Conservation (phyloP, 2,888 invertebrate genomes). For the Ectropis crepuscularia region DNA sequence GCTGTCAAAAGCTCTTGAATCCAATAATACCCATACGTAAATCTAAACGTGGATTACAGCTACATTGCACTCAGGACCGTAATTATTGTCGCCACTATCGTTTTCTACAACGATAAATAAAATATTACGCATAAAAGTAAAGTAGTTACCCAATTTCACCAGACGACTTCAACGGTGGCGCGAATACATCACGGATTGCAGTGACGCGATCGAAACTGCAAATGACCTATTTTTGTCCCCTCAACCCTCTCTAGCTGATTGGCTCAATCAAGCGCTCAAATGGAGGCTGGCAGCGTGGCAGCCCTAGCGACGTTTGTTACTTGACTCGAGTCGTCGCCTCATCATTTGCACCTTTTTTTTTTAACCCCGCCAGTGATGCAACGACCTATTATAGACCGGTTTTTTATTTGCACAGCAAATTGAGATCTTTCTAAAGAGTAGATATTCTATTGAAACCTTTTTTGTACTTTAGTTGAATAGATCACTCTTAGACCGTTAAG, state of each 20-base stretch:
- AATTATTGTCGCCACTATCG: too few species aligned
- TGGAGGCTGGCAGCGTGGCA: conserved; percentile 37
- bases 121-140: background rate
- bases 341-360: conserved; percentile 32
- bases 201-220: conserved; percentile 44
- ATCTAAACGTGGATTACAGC: too few species aligned
- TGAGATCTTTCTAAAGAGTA: conserved; percentile 18
- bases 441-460: conserved; percentile 20
- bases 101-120: too few species aligned
- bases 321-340: conserved; percentile 24
- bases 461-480: conserved; percentile 9
- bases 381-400: conserved; percentile 21
- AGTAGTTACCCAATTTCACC: background rate
- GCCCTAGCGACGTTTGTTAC: conserved; percentile 36
- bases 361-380: conserved; percentile 19
- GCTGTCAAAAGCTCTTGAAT: too few species aligned
- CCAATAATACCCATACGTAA: too few species aligned
- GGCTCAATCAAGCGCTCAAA: conserved; percentile 54
- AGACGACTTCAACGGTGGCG: too few species aligned
- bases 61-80: too few species aligned
- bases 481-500: conserved; percentile 9
- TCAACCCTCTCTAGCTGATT: conserved; percentile 44
- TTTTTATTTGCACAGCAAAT: conserved; percentile 19
- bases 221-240: conserved; percentile 57
- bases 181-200: conserved; percentile 36